Percentiles rank a stretch among this genome's conserved stretches.
Conservation (phyloP, 2,888 invertebrate species). For the Empis stercorea region DNA sequence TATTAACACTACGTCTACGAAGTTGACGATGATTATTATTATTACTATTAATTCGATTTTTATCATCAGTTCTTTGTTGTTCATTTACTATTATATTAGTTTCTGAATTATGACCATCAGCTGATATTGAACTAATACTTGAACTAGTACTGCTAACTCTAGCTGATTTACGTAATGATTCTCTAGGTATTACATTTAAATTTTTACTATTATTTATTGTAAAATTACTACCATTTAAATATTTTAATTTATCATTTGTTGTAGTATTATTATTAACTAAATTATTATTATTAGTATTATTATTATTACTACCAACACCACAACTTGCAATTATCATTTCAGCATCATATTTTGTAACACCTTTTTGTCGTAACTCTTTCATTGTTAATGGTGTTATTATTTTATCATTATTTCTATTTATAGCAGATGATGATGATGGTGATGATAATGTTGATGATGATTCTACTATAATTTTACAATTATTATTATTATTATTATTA, state of each 20-base stretch:
- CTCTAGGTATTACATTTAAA: slow-evolving; percentile 16
- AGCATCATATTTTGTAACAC: slow-evolving; percentile 78
- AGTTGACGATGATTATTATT: not conserved
- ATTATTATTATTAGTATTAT: not conserved
- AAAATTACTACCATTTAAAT: slow-evolving; percentile 5
- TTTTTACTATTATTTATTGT: slow-evolving; percentile 5
- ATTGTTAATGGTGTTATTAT: slow-evolving; percentile 48
- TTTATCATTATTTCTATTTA: slow-evolving; percentile 15
- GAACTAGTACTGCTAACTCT: slow-evolving; percentile 35
- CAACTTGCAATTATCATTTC: slow-evolving; percentile 61
- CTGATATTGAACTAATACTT: slow-evolving; percentile 30
- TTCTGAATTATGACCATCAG: slow-evolving; percentile 20
- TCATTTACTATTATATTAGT: not conserved
- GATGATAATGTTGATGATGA: not conserved
- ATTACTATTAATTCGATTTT: not conserved
- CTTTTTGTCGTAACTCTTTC: slow-evolving; percentile 72
- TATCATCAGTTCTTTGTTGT: not conserved
- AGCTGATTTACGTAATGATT: slow-evolving; percentile 29
- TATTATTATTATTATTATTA: slow-evolving; percentile 13
- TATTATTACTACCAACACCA: not conserved
- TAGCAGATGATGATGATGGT: slow-evolving; percentile 2
- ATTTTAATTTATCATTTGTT: slow-evolving; percentile 1
- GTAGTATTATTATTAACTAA: too few species aligned
- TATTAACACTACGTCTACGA: not conserved
- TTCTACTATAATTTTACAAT: slow-evolving; percentile 14